Evolutionary conservation across 2,888 invertebrate species (phyloP).

Genomic region (Hermaeophaga mercurialis): DNA sequence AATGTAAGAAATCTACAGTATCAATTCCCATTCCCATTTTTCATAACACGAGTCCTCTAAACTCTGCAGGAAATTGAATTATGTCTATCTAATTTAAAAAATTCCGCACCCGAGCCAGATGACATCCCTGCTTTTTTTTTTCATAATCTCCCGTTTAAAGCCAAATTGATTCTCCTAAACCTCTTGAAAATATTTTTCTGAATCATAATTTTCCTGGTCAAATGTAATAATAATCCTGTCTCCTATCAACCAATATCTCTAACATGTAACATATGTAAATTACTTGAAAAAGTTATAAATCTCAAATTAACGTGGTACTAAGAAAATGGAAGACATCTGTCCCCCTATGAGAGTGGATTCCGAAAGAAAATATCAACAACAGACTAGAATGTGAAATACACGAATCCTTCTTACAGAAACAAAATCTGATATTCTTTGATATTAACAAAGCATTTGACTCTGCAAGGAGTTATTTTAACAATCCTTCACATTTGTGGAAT

Average conservation of each 20-base stretch:
- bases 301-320: constrained; percentile 2
- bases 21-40: neutral
- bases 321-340: neutral
- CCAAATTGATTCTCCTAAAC: constrained; percentile 2
- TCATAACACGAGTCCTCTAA: neutral
- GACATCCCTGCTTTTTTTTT: constrained; percentile 13
- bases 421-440: neutral
- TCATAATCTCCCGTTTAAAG: constrained; percentile 4
- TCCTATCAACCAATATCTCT: constrained; percentile 16
- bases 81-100: neutral
- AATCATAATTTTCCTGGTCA: constrained; percentile 15
- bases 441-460: neutral
- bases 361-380: neutral
- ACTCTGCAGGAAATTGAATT: neutral
- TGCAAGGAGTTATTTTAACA: too few species aligned
- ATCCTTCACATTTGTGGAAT: neutral
- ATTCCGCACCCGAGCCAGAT: constrained; percentile 14
- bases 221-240: neutral
- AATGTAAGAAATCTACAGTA: neutral
- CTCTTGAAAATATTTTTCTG: constrained; percentile 16
- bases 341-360: neutral
- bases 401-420: too few species aligned
- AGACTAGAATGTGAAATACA: neutral
- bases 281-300: constrained; percentile 23
- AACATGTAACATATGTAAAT: constrained; percentile 12